A percentile compares a stretch with the other conserved stretches of the same genome.
phyloP scores from a whole-genome alignment of 2,888 invertebrate species.

The Dryococelus australis region DNA sequence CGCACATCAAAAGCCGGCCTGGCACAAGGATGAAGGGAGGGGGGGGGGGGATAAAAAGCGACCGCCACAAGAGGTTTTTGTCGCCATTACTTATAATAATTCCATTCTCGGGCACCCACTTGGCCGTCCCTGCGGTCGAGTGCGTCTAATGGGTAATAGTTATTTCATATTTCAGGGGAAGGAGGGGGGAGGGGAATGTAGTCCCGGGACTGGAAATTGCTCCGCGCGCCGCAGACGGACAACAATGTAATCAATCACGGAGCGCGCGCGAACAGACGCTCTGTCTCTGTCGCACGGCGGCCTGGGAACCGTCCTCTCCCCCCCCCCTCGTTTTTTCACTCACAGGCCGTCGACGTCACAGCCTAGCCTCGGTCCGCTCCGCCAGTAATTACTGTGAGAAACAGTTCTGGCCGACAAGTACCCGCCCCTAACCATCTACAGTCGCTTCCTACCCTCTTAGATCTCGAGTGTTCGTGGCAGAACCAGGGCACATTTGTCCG shows the following conservation, averaged over 20 bases:
- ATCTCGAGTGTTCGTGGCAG: no score
- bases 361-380: no score
- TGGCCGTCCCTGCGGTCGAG: not conserved
- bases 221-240: not conserved
- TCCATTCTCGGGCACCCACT: slow-evolving; percentile 17
- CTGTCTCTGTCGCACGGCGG: not conserved
- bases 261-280: not conserved
- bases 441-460: no score
- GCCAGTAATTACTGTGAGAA: no score
- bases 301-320: not conserved
- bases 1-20: not conserved
- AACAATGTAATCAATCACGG: slow-evolving; percentile 29
- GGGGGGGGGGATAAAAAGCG: not conserved
- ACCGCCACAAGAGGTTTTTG: slow-evolving; percentile 3
- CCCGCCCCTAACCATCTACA: no score
- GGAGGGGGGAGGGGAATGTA: not conserved
- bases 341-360: no score
- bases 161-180: slow-evolving; percentile 27
- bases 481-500: no score
- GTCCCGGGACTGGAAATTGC: not conserved
- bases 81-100: slow-evolving; percentile 29
- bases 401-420: no score
- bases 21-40: not conserved
- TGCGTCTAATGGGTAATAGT: slow-evolving; percentile 27
- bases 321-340: not conserved